A percentile compares a stretch with the other conserved stretches of the same genome.
phyloP scores from a whole-genome alignment of 2,888 invertebrate genomes.

The Plutella xylostella region DNA sequence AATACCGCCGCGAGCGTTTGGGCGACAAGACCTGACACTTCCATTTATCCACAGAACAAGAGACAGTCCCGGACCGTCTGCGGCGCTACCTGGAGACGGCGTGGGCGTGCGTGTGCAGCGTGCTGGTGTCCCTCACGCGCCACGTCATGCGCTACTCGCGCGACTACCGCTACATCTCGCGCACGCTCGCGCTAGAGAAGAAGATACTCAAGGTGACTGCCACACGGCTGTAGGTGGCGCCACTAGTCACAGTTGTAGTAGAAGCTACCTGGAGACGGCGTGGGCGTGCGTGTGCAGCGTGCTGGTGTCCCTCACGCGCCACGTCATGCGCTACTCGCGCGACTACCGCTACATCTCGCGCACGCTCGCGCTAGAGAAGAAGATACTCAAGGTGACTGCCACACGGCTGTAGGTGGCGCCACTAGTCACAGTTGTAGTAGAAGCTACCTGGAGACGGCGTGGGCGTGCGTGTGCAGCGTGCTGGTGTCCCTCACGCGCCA shows the following conservation, averaged over 20 bases:
- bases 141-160: conserved; percentile 89
- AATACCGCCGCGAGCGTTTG: too few relatives aligned
- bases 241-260: too few relatives aligned
- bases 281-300: conserved; percentile 81
- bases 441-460: conserved; percentile 68
- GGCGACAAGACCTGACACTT: too few relatives aligned
- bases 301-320: conserved; percentile 84
- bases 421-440: too few relatives aligned
- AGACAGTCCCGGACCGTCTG: conserved; percentile 63
- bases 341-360: conserved; percentile 96
- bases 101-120: conserved; percentile 80
- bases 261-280: conserved; percentile 65
- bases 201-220: conserved; percentile 89
- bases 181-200: conserved; percentile 89
- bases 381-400: conserved; percentile 89
- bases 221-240: too few relatives aligned
- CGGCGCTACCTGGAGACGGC: conserved; percentile 61
- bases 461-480: conserved; percentile 80
- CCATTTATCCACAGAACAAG: too few relatives aligned
- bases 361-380: conserved; percentile 90
- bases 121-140: conserved; percentile 84
- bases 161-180: conserved; percentile 95
- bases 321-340: conserved; percentile 88
- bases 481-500: conserved; percentile 86
- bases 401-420: too few relatives aligned